Base-by-base conservation (phyloP, 2,888 invertebrate genomes). In the Limnephilus auricula region DNA sequence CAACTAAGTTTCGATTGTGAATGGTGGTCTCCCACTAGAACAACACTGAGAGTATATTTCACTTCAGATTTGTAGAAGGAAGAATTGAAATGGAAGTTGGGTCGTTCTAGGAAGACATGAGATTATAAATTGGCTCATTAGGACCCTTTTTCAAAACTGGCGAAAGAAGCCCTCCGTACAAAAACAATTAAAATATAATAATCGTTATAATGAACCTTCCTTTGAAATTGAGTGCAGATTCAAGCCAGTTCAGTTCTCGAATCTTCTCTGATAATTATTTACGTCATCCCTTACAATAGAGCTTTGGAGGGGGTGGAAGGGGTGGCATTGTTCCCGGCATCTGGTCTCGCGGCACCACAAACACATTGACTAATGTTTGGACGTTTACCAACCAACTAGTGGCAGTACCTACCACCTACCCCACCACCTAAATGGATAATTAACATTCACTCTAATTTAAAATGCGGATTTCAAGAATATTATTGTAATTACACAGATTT, bases 361-460 rank as follows among this genome's bases (percentile, higher is more conserved):
- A 32, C 80, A 82, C 80, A 34, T 31, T 82, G 80, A 34, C 32
- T 82, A 82, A 82, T 82, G 80, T 82, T 82, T 18, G 80, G 31
- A 34, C 80, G 32, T 32, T 82, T 82, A 82, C 80, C 32, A 32
- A 82, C 80, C 65, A 65, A 65, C 65, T 65, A 65, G 65, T 65
- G 65, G 25, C 65, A 4, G 50, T 50, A 65, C n/a, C n/a, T 9
- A 5, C 65, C 50, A 50, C 18, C 18, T 6, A 15, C 50, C 50
- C 5, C 50, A 0, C 50, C 50, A 45, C 50, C 30, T 82, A 32
- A 82, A 82, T 31, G 80, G 80, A 18, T 82, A 82, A 82, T 82
- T 82, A 32, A 34, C 80, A 82, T 82, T 31, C 80, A 82, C 15
- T 32, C 25, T 50, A 18, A 50, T 18, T 18, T 65, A 25, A n/a